Conservation (phyloP, 2,797 vertebrate genomes). For the Columba guinea region DNA sequence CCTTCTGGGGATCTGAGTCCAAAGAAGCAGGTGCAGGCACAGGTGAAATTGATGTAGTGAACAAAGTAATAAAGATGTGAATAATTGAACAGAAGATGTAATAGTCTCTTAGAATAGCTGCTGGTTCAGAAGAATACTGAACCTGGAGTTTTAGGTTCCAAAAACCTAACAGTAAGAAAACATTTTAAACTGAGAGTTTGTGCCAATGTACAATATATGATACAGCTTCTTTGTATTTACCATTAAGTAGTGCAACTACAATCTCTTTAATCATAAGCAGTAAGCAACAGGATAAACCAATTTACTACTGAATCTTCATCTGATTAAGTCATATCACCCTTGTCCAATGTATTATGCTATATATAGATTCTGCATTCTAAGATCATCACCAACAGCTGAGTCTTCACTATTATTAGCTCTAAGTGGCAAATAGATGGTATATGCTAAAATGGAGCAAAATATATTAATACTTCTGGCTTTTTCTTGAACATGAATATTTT, state of each 20-base stretch:
- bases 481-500: not conserved
- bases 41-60: not conserved
- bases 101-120: not conserved
- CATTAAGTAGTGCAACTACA: not conserved
- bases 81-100: not conserved
- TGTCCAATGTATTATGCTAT: not conserved
- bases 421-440: not conserved
- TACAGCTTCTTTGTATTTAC: not conserved
- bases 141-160: not conserved
- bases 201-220: not conserved
- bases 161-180: not conserved
- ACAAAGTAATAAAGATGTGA: not conserved
- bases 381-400: not conserved
- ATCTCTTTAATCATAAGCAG: not conserved
- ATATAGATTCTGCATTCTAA: not conserved
- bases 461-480: not conserved
- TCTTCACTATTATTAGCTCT: not conserved
- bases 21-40: not conserved
- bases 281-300: not conserved
- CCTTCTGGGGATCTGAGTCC: not conserved
- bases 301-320: not conserved
- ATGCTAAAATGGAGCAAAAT: not conserved
- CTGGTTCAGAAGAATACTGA: not conserved
- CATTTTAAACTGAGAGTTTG: not conserved
- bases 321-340: not conserved